phyloP scores from a whole-genome alignment of 1,140 invertebrate genomes.

The Uloborus diversus region DNA sequence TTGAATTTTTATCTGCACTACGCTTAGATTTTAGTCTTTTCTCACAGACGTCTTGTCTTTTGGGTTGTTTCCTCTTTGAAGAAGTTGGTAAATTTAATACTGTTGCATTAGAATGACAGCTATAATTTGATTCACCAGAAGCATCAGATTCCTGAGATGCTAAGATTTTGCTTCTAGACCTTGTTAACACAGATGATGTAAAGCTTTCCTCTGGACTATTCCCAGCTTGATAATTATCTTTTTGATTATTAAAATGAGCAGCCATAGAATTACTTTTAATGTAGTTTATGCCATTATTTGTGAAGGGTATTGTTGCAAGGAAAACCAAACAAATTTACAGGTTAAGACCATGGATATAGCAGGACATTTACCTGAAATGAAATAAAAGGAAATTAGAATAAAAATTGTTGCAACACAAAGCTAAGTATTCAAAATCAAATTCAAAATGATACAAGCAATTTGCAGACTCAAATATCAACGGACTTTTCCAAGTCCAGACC shows the following conservation, averaged over 20 bases:
- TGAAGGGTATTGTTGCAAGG: background rate
- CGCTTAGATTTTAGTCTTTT: too few species aligned
- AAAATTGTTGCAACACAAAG: background rate
- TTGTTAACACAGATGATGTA: slow-evolving; percentile 26
- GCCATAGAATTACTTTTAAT: slow-evolving; percentile 31
- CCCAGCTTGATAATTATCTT: background rate
- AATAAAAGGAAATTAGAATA: slow-evolving; percentile 12
- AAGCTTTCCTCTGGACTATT: background rate
- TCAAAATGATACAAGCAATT: background rate
- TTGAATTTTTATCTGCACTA: too few species aligned
- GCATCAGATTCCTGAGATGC: too few species aligned
- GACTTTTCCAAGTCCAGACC: too few species aligned
- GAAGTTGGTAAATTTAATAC: too few species aligned
- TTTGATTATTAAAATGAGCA: slow-evolving; percentile 18
- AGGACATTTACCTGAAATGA: background rate
- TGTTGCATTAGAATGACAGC: too few species aligned
- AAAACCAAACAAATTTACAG: too few species aligned
- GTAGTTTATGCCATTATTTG: background rate
- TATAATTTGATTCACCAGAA: too few species aligned
- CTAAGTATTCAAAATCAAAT: background rate
- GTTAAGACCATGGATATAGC: background rate
- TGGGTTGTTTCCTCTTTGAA: too few species aligned
- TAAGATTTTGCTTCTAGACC: slow-evolving; percentile 4
- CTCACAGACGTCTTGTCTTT: too few species aligned
- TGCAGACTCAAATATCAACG: too few species aligned